Conservation (phyloP, 2,888 invertebrate species). For the Lasiommata megera region DNA sequence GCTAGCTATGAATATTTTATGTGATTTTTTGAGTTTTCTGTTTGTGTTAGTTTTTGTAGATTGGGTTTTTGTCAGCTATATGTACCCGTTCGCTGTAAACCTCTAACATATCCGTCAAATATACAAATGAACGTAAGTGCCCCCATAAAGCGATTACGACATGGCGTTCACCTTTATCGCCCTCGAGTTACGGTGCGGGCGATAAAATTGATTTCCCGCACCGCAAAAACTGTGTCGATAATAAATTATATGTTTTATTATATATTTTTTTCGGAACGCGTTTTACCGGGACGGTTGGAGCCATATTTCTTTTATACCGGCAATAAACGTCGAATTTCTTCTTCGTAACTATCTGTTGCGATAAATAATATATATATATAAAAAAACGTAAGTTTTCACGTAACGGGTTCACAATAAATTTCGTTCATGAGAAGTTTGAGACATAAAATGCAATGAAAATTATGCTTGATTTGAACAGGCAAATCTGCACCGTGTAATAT, state of each 20-base stretch:
- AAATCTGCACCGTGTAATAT: too few relatives aligned
- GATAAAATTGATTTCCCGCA: constrained; percentile 46
- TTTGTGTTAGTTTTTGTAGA: neutral
- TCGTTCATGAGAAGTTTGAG: too few relatives aligned
- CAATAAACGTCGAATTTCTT: constrained; percentile 60
- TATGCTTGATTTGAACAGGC: too few relatives aligned
- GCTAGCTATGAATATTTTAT: too few relatives aligned
- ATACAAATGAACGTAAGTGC: constrained; percentile 15
- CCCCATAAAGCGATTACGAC: constrained; percentile 38
- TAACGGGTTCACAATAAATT: constrained; percentile 13
- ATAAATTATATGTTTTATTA: constrained; percentile 54
- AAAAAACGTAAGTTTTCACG: constrained; percentile 11
- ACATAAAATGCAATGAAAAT: too few relatives aligned
- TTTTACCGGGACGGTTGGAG: constrained; percentile 49
- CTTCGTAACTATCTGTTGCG: constrained; percentile 50
- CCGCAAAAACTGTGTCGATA: constrained; percentile 46
- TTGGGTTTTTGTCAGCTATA: neutral
- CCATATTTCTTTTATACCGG: constrained; percentile 60
- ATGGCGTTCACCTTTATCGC: constrained; percentile 19
- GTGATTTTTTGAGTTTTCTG: too few relatives aligned
- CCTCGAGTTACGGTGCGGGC: constrained; percentile 26
- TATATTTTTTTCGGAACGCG: constrained; percentile 35
- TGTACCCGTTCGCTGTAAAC: neutral
- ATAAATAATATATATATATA: constrained; percentile 24
- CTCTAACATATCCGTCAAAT: neutral